These are phyloP conservation scores for Sipunculus nudus DNA, from an alignment of 2,888 invertebrate genomes.

Conservation along the genomic window DNA sequence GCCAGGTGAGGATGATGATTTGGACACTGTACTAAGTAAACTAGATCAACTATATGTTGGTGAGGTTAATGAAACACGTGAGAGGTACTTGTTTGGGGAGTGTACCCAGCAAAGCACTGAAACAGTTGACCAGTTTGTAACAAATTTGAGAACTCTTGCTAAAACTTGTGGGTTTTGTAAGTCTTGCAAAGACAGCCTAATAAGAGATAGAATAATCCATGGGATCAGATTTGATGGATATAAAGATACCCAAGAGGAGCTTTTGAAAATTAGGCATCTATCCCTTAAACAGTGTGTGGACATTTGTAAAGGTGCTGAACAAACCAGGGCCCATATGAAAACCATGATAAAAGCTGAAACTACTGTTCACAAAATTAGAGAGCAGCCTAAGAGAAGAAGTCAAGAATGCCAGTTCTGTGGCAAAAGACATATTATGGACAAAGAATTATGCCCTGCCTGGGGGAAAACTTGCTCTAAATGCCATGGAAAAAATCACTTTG, in stretches of 20 bases:
- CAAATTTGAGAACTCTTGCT: too few relatives aligned
- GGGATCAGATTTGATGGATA: slow-evolving; percentile 20
- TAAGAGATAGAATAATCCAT: slow-evolving; percentile 27
- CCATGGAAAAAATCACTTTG: slow-evolving; percentile 7
- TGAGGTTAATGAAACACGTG: too few relatives aligned
- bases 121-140: too few relatives aligned
- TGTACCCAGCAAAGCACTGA: too few relatives aligned
- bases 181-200: too few relatives aligned
- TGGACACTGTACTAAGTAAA: too few relatives aligned
- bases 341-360: slow-evolving; percentile 4
- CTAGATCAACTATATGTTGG: too few relatives aligned
- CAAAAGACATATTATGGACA: slow-evolving; percentile 1
- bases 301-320: slow-evolving; percentile 13
- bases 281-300: slow-evolving; percentile 1
- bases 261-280: slow-evolving; percentile 9
- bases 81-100: too few relatives aligned
- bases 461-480: slow-evolving; percentile 5
- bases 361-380: too few relatives aligned
- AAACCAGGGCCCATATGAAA: slow-evolving; percentile 1
- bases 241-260: slow-evolving; percentile 2
- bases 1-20: too few relatives aligned
- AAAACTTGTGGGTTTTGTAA: too few relatives aligned
- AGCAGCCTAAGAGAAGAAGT: too few relatives aligned
- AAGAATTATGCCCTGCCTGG: slow-evolving; percentile 17
- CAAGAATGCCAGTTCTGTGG: slow-evolving; percentile 17